Evolutionary conservation across 2,888 invertebrate species (phyloP), one percentile per base, ranked within the genome.

Genomic region (Drosophila merina): DNA sequence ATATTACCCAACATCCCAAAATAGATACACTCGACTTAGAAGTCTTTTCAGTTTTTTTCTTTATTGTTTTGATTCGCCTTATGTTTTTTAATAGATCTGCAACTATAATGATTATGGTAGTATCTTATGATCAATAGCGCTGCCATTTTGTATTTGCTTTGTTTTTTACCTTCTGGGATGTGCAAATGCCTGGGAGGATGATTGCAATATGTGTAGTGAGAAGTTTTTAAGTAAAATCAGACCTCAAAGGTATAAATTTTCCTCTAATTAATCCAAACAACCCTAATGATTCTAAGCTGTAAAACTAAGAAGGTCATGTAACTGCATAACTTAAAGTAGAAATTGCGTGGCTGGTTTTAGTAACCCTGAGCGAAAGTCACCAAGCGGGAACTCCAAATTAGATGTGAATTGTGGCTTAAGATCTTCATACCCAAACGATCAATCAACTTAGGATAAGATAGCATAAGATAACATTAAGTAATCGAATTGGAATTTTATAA

Each of bases 401-500:
- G 30, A 28, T 40, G 28, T 28, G 26, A 40, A 44, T 31, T 10
- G 25, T 45, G 36, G 36, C 49, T 36, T 25, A 38, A 30, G 45
- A 9, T 51, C 26, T 28, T 49, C 28, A 5, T 10, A 67, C 57
- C 63, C 50, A 47, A 67, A 33, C 28, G 9, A 33, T 45, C 30
- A 6, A 12, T 59, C 50, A 38, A 52, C 63, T 72, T 70, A 57
- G 72, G 62, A 55, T 20, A 20, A 2, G 20, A 20, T 20, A 20
- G 20, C 2, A 2, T 20, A 20, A 20, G 20, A 20, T 62, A 58
- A 33, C 60, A 72, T 59, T 76, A 75, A 54, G 38, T 74, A 77
- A 69, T 63, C 62, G 52, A 74, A 71, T 64, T 30, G 44, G 38
- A 70, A 38, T 69, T 71, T 75, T 75, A 87, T 85, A 85, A 87